phyloP scores from a whole-genome alignment of 2,888 invertebrate genomes.

The Hymenopus coronatus region DNA sequence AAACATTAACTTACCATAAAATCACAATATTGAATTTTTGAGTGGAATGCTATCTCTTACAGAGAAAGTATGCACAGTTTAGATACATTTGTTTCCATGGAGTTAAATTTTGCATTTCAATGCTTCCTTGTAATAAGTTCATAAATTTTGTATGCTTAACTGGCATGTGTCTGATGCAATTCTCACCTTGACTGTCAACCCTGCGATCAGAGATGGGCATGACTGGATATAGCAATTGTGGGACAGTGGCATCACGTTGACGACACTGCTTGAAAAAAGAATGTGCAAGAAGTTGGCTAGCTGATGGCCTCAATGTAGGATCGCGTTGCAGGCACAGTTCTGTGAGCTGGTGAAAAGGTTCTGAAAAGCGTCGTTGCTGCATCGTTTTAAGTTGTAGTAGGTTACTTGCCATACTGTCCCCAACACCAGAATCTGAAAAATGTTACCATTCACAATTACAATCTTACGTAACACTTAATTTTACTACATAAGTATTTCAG shows the following conservation, averaged over 20 bases:
- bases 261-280: slow-evolving; percentile 73
- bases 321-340: slow-evolving; percentile 69
- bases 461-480: too few species aligned
- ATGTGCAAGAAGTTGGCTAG: slow-evolving; percentile 67
- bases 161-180: background rate
- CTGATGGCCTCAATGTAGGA: slow-evolving; percentile 66
- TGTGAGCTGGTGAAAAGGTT: slow-evolving; percentile 74
- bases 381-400: slow-evolving; percentile 39
- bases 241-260: slow-evolving; percentile 55
- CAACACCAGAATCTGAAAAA: slow-evolving; percentile 50
- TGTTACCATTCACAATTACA: background rate
- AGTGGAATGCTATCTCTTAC: too few species aligned
- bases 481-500: too few species aligned
- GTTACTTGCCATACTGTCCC: slow-evolving; percentile 51
- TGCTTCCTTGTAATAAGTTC: background rate
- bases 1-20: too few species aligned
- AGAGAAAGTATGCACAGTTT: too few species aligned
- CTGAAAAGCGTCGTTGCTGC: slow-evolving; percentile 62
- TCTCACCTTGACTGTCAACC: slow-evolving; percentile 51
- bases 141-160: background rate
- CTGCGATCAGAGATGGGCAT: slow-evolving; percentile 62
- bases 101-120: too few species aligned
- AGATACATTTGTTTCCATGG: too few species aligned
- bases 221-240: slow-evolving; percentile 65
- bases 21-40: too few species aligned